These are phyloP conservation scores for Passer montanus DNA, from an alignment of 2,113 vertebrate genomes.

Conservation along the genomic window DNA sequence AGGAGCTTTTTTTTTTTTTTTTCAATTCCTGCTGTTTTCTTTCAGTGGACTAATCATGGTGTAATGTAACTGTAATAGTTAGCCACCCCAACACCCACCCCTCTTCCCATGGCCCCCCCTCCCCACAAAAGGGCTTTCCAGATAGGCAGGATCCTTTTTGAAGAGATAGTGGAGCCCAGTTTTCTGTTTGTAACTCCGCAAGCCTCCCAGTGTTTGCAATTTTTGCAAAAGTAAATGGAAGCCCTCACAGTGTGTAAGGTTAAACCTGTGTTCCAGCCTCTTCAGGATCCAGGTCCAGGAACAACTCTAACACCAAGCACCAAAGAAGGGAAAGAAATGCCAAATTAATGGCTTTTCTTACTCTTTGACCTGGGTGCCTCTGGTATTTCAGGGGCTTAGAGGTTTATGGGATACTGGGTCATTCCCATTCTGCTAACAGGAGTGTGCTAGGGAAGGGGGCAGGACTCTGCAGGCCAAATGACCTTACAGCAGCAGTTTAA, in stretches of 20 bases:
- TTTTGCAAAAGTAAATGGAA: not conserved
- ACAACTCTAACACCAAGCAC: not conserved
- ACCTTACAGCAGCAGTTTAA: slow-evolving; percentile 32
- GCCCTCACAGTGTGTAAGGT: not conserved
- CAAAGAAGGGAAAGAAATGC: not conserved
- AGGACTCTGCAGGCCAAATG: slow-evolving; percentile 44
- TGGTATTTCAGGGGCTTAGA: slow-evolving; percentile 15
- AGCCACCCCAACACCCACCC: not conserved
- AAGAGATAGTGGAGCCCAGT: not conserved
- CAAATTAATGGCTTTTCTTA: slow-evolving; percentile 12
- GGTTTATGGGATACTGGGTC: slow-evolving; percentile 12
- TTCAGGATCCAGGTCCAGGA: not conserved
- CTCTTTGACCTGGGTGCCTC: not conserved
- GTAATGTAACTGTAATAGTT: slow-evolving; percentile 28
- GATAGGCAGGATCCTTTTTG: not conserved
- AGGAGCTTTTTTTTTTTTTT: not conserved
- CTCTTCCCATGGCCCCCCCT: not conserved
- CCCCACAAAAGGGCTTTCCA: not conserved
- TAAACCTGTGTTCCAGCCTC: not conserved
- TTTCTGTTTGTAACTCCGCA: not conserved
- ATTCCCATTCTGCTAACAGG: slow-evolving; percentile 14
- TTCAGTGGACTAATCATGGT: not conserved
- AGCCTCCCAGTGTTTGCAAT: not conserved
- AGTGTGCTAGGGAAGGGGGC: not conserved
- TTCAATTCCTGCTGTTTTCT: slow-evolving; percentile 18